Evolutionary conservation across 1,140 invertebrate species (phyloP).

Genomic region (Portunus trituberculatus): DNA sequence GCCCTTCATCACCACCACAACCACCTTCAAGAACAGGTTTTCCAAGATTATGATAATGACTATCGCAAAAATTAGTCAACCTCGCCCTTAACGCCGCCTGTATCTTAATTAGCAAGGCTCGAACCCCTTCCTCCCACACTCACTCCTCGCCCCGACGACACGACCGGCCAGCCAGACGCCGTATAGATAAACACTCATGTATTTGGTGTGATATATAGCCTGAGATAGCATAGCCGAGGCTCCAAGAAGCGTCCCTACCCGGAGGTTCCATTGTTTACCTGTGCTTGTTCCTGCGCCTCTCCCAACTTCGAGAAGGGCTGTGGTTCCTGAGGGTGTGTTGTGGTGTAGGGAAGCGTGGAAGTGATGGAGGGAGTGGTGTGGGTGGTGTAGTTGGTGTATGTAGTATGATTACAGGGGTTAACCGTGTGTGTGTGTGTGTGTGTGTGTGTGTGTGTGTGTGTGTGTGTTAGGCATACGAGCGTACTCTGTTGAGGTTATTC

Average conservation of each 20-base stretch:
- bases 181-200: slow-evolving; percentile 46
- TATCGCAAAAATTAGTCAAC: slow-evolving; percentile 62
- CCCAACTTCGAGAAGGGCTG: too few species aligned
- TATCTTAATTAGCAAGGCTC: slow-evolving; percentile 62
- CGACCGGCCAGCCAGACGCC: slow-evolving; percentile 26
- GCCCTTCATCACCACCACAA: slow-evolving; percentile 23
- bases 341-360: not conserved
- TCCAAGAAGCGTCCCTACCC: not conserved
- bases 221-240: slow-evolving; percentile 27
- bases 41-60: slow-evolving; percentile 48
- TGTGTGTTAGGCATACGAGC: not conserved
- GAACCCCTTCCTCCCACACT: not conserved
- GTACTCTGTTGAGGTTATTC: not conserved
- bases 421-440: slow-evolving; percentile 6
- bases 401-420: not conserved
- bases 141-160: not conserved
- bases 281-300: too few species aligned
- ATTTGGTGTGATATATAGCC: slow-evolving; percentile 61
- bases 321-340: too few species aligned
- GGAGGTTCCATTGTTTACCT: too few species aligned
- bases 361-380: not conserved
- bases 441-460: slow-evolving; percentile 43
- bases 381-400: not conserved
- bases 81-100: slow-evolving; percentile 25
- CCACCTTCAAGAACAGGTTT: slow-evolving; percentile 47